phyloP scores from a whole-genome alignment of 1,140 invertebrate species.

The Pseudomyrmex concolor region DNA sequence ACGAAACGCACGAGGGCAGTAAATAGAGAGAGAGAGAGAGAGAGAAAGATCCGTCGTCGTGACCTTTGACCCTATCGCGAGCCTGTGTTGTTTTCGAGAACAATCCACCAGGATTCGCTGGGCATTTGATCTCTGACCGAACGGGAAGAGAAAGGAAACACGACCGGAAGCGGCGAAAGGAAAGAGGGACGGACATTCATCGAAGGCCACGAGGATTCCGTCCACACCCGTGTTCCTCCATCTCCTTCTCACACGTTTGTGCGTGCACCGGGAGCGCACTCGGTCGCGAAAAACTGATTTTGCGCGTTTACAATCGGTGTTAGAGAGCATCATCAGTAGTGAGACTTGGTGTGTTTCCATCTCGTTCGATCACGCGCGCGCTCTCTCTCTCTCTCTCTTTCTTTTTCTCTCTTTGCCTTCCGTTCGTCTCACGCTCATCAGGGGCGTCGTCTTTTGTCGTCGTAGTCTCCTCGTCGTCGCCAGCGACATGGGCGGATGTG shows the following conservation, averaged over 20 bases:
- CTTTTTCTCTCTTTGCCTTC: slow-evolving; percentile 2
- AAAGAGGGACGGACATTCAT: not conserved
- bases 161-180: not conserved
- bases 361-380: not conserved
- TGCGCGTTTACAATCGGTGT: not conserved
- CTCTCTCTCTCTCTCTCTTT: not conserved
- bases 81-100: not conserved
- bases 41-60: slow-evolving; percentile 32
- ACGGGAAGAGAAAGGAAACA: not conserved
- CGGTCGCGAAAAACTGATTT: slow-evolving; percentile 13
- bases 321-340: no score
- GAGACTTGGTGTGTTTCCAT: not conserved
- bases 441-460: slow-evolving; percentile 52
- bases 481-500: slow-evolving; percentile 82
- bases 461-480: slow-evolving; percentile 52
- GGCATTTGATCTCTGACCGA: slow-evolving; percentile 10
- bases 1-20: slow-evolving; percentile 14
- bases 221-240: slow-evolving; percentile 21
- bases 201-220: not conserved
- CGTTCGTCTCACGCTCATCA: slow-evolving; percentile 42
- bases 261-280: slow-evolving; percentile 2
- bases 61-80: slow-evolving; percentile 48
- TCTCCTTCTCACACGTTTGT: not conserved
- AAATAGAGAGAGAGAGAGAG: slow-evolving; percentile 33
- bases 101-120: not conserved